A percentile compares a stretch with the other conserved stretches of the same genome.
phyloP scores from a whole-genome alignment of 2,888 invertebrate species.

The Antitype chi region DNA sequence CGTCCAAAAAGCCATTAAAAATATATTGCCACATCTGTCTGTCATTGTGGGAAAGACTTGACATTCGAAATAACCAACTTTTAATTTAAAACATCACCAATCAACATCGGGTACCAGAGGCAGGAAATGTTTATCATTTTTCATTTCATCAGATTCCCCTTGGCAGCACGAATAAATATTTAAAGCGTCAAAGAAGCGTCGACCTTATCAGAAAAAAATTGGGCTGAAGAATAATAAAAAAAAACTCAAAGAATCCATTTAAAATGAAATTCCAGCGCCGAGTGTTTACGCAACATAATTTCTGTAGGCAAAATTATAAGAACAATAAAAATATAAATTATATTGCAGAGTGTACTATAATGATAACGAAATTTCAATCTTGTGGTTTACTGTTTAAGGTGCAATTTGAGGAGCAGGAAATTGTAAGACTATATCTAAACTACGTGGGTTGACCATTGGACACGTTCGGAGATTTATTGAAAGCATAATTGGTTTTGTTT shows the following conservation, averaged over 20 bases:
- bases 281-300: conserved; percentile 68
- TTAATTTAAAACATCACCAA: conserved; percentile 55
- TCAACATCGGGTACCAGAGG: conserved; percentile 11
- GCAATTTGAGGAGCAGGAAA: conserved; percentile 44
- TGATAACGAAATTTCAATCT: conserved; percentile 52
- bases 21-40: conserved; percentile 33
- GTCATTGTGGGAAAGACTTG: conserved; percentile 22
- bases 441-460: conserved; percentile 73
- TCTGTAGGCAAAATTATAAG: conserved; percentile 62
- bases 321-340: conserved; percentile 67
- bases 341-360: no score
- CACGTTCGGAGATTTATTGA: conserved; percentile 83
- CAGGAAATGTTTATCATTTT: conserved; percentile 47
- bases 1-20: conserved; percentile 44
- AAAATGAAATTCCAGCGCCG: conserved; percentile 50
- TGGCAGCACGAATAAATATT: conserved; percentile 43
- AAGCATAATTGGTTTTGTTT: conserved; percentile 86
- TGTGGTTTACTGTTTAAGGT: conserved; percentile 49
- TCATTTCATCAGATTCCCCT: conserved; percentile 38
- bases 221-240: conserved; percentile 45
- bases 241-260: conserved; percentile 51
- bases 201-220: conserved; percentile 41
- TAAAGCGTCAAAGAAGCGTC: conserved; percentile 30
- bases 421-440: conserved; percentile 59
- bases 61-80: conserved; percentile 32